Evolutionary conservation across 2,888 invertebrate species (phyloP).

Genomic region (Cryptocheilus praepositus): DNA sequence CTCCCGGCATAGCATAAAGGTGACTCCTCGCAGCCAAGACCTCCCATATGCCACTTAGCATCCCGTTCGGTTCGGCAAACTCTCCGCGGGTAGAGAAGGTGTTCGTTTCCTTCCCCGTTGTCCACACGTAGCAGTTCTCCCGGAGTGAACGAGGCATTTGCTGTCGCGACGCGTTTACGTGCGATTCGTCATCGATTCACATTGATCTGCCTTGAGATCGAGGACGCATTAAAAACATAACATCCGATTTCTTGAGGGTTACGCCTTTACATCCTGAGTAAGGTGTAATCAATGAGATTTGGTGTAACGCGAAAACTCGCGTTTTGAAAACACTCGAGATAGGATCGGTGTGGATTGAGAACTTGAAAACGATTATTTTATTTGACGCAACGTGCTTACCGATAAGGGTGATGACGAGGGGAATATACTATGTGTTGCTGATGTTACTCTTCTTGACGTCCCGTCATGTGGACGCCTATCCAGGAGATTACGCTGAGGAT

Average conservation of each 20-base stretch:
- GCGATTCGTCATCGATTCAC: not conserved
- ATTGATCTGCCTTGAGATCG: no score
- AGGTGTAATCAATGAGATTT: no score
- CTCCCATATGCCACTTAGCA: slow-evolving; percentile 68
- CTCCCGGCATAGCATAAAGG: slow-evolving; percentile 67
- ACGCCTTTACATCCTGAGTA: no score
- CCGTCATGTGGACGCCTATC: slow-evolving; percentile 28
- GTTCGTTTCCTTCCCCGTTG: slow-evolving; percentile 18
- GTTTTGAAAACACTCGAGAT: no score
- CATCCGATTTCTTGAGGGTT: no score
- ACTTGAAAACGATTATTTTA: not conserved
- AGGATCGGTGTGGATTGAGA: no score
- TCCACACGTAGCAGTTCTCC: not conserved
- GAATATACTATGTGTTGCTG: slow-evolving; percentile 17
- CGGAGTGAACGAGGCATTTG: not conserved
- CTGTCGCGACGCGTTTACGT: no score
- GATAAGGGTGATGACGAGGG: slow-evolving; percentile 26
- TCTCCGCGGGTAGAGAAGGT: slow-evolving; percentile 36
- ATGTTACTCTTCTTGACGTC: slow-evolving; percentile 20
- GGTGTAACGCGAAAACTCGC: no score
- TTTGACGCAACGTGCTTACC: not conserved
- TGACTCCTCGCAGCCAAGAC: slow-evolving; percentile 65
- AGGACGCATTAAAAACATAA: no score
- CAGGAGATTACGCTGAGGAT: slow-evolving; percentile 19
- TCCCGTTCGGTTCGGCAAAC: slow-evolving; percentile 58